Evolutionary conservation across 1,140 invertebrate species (phyloP).

Genomic region (Piezodorus guildinii): DNA sequence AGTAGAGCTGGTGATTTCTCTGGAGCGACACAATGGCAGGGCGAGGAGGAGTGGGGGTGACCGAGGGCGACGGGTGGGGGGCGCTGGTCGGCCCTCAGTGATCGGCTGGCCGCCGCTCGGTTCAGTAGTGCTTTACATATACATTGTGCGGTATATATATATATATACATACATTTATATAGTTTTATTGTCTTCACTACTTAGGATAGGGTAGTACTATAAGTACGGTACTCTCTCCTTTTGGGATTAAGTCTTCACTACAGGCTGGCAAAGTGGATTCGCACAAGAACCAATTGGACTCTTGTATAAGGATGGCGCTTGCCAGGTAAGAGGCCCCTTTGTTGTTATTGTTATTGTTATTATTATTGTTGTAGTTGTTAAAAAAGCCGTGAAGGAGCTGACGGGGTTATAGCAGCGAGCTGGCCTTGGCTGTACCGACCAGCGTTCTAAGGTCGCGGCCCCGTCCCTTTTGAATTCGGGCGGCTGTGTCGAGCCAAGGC

Average conservation of each 20-base stretch:
- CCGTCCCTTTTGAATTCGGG: not conserved
- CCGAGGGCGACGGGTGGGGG: not conserved
- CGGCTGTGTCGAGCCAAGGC: not conserved
- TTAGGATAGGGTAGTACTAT: not conserved
- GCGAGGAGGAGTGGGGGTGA: not conserved
- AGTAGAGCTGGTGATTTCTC: no score
- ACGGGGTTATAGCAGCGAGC: not conserved
- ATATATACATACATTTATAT: no score
- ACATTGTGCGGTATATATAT: no score
- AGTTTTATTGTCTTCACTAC: no score
- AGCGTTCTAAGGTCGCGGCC: not conserved
- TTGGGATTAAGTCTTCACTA: constrained; percentile 6
- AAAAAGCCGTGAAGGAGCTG: not conserved
- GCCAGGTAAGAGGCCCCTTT: constrained; percentile 19
- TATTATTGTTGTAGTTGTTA: not conserved
- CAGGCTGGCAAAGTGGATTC: constrained; percentile 23
- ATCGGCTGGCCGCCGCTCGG: not conserved
- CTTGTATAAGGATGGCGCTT: constrained; percentile 26
- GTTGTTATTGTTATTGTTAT: no score
- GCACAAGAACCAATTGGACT: constrained; percentile 26
- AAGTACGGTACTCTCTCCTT: not conserved
- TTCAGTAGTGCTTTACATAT: no score
- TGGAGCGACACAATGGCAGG: not conserved
- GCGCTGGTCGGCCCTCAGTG: not conserved
- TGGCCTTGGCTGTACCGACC: not conserved